Percentiles rank a stretch among this genome's conserved stretches.
These are phyloP conservation scores for Lepidocyrtinus sp. DNA, from an alignment of 2,888 invertebrate species.

Conservation along the genomic window DNA sequence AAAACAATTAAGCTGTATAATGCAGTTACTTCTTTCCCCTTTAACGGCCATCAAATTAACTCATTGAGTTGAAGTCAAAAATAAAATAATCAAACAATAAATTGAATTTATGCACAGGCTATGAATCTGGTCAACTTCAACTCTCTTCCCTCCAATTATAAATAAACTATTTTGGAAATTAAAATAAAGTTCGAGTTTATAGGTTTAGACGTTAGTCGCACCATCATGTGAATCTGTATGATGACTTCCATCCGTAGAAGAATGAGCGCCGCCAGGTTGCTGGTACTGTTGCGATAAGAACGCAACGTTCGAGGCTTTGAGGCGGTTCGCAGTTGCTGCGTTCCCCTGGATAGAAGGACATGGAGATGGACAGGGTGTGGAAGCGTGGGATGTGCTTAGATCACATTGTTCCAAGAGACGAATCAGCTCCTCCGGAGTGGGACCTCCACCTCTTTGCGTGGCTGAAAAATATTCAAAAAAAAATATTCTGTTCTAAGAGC, in stretches of 20 bases:
- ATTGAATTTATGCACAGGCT: no score
- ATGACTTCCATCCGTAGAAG: not conserved
- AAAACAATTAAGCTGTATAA: no score
- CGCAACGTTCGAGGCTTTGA: constrained; percentile 72
- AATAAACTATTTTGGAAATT: no score
- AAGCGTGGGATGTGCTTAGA: constrained; percentile 84
- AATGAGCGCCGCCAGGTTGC: not conserved
- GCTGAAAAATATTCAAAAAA: constrained; percentile 72
- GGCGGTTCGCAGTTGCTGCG: constrained; percentile 70
- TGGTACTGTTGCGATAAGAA: constrained; percentile 70
- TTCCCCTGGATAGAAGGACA: constrained; percentile 76
- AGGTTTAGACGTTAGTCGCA: constrained; percentile 38
- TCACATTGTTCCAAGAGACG: constrained; percentile 95
- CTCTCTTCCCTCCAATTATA: no score
- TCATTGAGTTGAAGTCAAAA: no score
- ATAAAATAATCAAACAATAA: no score
- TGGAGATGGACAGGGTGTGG: constrained; percentile 86
- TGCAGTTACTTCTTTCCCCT: no score
- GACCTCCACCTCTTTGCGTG: constrained; percentile 85
- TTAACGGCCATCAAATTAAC: no score
- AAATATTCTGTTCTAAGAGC: not conserved
- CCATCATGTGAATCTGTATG: constrained; percentile 8
- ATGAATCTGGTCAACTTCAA: no score
- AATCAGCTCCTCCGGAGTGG: constrained; percentile 91
- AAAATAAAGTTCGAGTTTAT: no score